Conservation (phyloP, 2,888 invertebrate genomes). For the Rotaria sp. region DNA sequence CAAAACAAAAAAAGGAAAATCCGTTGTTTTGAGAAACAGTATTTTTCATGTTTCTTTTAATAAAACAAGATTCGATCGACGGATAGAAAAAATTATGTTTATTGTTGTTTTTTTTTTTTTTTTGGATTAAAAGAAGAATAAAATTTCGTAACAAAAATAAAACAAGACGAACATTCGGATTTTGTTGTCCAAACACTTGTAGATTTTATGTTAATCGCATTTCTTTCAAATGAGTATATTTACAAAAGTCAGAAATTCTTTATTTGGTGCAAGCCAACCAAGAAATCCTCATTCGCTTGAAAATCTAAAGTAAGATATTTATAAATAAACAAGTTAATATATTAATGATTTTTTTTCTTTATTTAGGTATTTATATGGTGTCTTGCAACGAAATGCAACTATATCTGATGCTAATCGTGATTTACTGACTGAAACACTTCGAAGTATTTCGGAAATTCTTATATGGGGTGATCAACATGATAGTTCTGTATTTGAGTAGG, state of each 20-base stretch:
- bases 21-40: conserved; percentile 17
- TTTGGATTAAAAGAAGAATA: neutral
- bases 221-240: neutral
- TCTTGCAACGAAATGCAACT: conserved; percentile 36
- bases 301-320: conserved; percentile 34
- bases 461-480: conserved; percentile 99
- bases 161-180: neutral
- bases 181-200: neutral
- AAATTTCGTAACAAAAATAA: neutral
- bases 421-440: conserved; percentile 86
- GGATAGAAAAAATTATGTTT: neutral
- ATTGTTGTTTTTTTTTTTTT: neutral
- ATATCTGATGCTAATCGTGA: conserved; percentile 86
- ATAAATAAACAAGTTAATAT: neutral
- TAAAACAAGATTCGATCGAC: neutral
- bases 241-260: neutral
- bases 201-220: neutral
- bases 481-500: conserved; percentile 95
- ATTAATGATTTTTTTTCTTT: neutral
- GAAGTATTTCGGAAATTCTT: conserved; percentile 93
- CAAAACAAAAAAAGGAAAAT: neutral
- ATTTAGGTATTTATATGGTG: conserved; percentile 34
- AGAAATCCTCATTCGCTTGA: conserved; percentile 38
- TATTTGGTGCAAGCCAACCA: conserved; percentile 7
- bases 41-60: conserved; percentile 9